Evolutionary conservation across 2,113 vertebrate species (phyloP), one percentile per base, ranked within the genome.

Genomic region (Tenebrosternarchus preto): DNA sequence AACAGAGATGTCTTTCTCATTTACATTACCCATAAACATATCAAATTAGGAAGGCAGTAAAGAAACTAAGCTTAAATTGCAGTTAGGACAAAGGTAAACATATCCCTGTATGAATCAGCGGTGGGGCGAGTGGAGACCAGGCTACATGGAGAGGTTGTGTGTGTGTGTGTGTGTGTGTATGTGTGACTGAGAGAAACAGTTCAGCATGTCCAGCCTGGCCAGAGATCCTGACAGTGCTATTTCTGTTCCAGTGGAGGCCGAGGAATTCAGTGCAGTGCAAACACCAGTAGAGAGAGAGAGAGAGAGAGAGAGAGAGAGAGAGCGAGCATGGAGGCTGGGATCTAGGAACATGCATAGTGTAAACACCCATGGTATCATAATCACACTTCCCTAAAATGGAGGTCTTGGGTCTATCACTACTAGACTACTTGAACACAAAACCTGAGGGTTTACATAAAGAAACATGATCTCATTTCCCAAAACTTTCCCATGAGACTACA

Each of bases 221-320:
- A 68, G 73, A 77, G 68, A 77, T 27, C 50, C 33, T 46, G 24
- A 24, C 76, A 73, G 85, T 56, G 86, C 91, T 92, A 93, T 93
- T 92, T 91, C 67, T 89, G 90, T 90, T 88, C 43, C 53, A 59
- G 67, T 82, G 74, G 39, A 27, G 77, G 39, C 80, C 67, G 50
- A 71, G 77, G 68, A 81, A 86, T 88, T 77, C 74, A 29, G 66
- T 39, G 33, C 64, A 78, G 76, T 25, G 33, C 46, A 77, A 19
- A 77, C 75, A 46, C 39, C 39, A 46, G 39, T 46, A 76, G 43
- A 31, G 25, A 64, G 61, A 33, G 63, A 81, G 36, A 67, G 74
- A 66, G 43, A 61, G 66, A 31, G 43, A 17, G 55, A 27, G 19
- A 61, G 12, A 77, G 60, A 22, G 57, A 20, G 43, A n/a, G 56